These are phyloP conservation scores for Melipona bicolor DNA, from an alignment of 2,888 invertebrate genomes.

Conservation along the genomic window DNA sequence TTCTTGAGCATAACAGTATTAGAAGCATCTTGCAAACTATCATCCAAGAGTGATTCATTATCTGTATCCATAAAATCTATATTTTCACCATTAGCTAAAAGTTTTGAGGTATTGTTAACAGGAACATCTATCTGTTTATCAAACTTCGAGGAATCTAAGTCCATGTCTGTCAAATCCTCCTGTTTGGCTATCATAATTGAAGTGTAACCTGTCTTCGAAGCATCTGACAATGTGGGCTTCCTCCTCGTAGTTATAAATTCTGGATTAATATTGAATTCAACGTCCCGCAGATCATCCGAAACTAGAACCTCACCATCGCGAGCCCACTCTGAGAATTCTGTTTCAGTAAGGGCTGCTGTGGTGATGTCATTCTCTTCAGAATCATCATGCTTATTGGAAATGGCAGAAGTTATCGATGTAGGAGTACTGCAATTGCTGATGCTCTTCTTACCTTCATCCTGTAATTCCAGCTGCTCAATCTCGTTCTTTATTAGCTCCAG, in stretches of 20 bases:
- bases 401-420: slow-evolving; percentile 84
- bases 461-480: slow-evolving; percentile 77
- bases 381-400: slow-evolving; percentile 84
- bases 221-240: slow-evolving; percentile 51
- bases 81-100: slow-evolving; percentile 89
- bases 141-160: slow-evolving; percentile 80
- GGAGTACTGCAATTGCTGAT: slow-evolving; percentile 85
- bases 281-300: slow-evolving; percentile 90
- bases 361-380: slow-evolving; percentile 89
- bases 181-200: slow-evolving; percentile 76
- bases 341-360: slow-evolving; percentile 91
- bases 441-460: slow-evolving; percentile 73
- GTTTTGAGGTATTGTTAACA: slow-evolving; percentile 78
- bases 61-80: slow-evolving; percentile 95
- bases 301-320: slow-evolving; percentile 89
- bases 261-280: slow-evolving; percentile 87
- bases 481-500: slow-evolving; percentile 78
- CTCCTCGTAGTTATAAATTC: slow-evolving; percentile 81
- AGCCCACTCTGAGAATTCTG: slow-evolving; percentile 96
- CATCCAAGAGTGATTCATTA: slow-evolving; percentile 91
- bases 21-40: slow-evolving; percentile 86
- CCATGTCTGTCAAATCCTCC: slow-evolving; percentile 82
- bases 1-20: slow-evolving; percentile 86
- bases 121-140: slow-evolving; percentile 63
- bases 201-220: slow-evolving; percentile 24